Evolutionary conservation across 2,797 vertebrate genomes (phyloP).

Genomic region (Melopsittacus undulatus): DNA sequence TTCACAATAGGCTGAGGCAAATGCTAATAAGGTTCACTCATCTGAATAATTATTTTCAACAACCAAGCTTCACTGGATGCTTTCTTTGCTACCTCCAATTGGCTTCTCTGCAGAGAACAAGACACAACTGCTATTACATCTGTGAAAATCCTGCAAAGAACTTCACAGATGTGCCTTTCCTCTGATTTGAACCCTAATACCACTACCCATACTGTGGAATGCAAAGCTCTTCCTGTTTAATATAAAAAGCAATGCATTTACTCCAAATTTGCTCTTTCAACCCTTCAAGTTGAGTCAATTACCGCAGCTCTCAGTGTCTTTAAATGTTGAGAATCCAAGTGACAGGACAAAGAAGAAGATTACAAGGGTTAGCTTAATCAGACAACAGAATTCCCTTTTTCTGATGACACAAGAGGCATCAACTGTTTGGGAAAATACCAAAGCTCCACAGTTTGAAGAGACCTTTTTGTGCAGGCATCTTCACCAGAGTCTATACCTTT

Average conservation of each 20-base stretch:
- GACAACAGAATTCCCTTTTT: conserved; percentile 20
- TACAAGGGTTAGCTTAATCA: conserved; percentile 51
- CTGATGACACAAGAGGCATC: neutral
- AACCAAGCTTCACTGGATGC: conserved; percentile 1
- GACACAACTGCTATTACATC: neutral
- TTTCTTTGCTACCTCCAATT: conserved; percentile 1
- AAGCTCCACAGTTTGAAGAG: neutral
- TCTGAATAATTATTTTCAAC: conserved; percentile 50
- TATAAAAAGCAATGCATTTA: conserved; percentile 44
- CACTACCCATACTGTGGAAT: neutral
- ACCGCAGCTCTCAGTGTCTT: neutral
- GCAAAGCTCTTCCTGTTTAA: conserved; percentile 46
- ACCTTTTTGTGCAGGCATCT: neutral
- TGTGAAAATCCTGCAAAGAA: neutral
- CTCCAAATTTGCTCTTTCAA: neutral
- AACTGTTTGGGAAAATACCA: conserved; percentile 36
- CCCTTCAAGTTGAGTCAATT: conserved; percentile 12
- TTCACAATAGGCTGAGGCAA: conserved; percentile 38
- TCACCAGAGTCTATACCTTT: neutral
- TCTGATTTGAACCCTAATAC: neutral
- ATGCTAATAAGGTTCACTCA: conserved; percentile 48
- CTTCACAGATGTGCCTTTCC: conserved; percentile 18
- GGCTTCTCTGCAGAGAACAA: conserved; percentile 5
- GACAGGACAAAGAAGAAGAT: conserved; percentile 33
- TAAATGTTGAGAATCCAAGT: conserved; percentile 53